Evolutionary conservation across 2,113 vertebrate species (phyloP), one percentile per base, ranked within the genome.

Genomic region (Plectropomus leopardus): DNA sequence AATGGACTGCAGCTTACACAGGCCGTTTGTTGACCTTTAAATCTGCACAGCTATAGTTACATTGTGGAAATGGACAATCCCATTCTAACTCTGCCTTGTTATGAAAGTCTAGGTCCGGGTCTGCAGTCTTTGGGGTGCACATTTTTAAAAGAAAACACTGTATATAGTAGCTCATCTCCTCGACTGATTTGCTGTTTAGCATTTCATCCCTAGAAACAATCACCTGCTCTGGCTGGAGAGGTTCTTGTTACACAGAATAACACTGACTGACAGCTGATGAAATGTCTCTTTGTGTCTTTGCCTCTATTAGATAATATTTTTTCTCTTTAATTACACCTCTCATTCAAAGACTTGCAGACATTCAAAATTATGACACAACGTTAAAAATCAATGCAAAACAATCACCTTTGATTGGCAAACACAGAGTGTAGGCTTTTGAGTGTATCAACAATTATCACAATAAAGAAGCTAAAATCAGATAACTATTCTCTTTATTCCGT

Each of bases 11-110:
- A 72, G 67, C 54, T 61, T 72, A 48, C 69, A 54, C 54, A 55
- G 42, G 60, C 28, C 15, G 32, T n/a, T n/a, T 28, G 45, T 5
- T 78, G 79, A 78, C 74, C 74, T 82, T 82, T 78, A 77, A 72
- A 77, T 65, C 50, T 55, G 19, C n/a, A 28, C 28, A 60, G 59
- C 45, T 47, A 53, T 54, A 30, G 58, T 50, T 70, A 42, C 2
- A 13, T 64, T n/a, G 40, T 57, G 57, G n/a, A 68, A 67, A 63
- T 51, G 72, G 79, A 54, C 53, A 59, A 68, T 53, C 23, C n/a
- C 11, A 17, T 72, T 80, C 67, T 72, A 36, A 17, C 34, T 47
- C 55, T 68, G 44, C 42, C 54, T 86, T 32, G 32, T 72, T 80
- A 72, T 69, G 48, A 80, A 72, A 61, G 59, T 60, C 42, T 19